Evolutionary conservation across 2,113 vertebrate species (phyloP).

Genomic region (Sylvicapra grimmia): DNA sequence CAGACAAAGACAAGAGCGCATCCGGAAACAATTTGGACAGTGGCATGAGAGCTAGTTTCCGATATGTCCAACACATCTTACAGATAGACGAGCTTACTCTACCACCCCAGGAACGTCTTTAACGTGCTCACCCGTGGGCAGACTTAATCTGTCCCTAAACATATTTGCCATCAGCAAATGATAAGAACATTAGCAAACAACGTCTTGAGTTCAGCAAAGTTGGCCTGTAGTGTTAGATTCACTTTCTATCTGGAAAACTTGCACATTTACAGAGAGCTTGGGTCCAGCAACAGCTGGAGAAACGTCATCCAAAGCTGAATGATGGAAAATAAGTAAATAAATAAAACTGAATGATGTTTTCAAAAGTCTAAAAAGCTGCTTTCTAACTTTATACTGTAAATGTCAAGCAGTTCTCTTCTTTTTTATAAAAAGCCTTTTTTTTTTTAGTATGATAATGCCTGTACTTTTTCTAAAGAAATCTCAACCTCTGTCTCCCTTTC

Average conservation of each 20-base stretch:
- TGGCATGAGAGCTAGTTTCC: background rate
- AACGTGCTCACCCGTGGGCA: background rate
- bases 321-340: background rate
- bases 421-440: background rate
- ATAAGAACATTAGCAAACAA: background rate
- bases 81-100: background rate
- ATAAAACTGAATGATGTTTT: background rate
- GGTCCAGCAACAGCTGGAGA: background rate
- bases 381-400: slow-evolving; percentile 9
- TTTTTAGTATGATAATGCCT: background rate
- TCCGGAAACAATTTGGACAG: background rate
- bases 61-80: background rate
- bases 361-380: slow-evolving; percentile 1
- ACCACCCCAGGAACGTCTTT: background rate
- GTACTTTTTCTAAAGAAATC: background rate
- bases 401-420: background rate
- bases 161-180: background rate
- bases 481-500: background rate
- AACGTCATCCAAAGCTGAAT: background rate
- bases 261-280: background rate
- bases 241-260: background rate
- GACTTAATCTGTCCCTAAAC: background rate
- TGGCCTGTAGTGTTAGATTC: background rate
- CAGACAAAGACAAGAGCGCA: background rate
- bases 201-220: background rate